Conservation (phyloP, 2,113 vertebrate genomes). For the Callipepla californica region DNA sequence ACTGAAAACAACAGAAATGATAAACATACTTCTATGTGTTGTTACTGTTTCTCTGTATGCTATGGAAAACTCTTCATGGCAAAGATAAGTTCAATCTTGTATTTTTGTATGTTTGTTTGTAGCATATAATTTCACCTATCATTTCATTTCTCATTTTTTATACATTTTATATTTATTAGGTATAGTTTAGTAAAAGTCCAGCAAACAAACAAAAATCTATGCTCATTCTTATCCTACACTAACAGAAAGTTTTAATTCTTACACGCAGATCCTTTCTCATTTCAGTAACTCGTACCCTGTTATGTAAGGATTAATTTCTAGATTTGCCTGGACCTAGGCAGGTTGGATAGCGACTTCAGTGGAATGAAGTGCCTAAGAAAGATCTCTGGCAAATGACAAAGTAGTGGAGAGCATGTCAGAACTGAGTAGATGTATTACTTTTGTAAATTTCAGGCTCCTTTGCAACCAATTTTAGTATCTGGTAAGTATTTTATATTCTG, state of each 20-base stretch:
- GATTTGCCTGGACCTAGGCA: neutral
- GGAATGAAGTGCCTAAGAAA: neutral
- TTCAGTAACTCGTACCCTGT: neutral
- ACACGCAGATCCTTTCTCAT: neutral
- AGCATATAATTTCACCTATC: neutral
- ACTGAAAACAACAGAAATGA: neutral
- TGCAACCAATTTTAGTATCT: neutral
- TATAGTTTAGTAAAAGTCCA: neutral
- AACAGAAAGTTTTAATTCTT: neutral
- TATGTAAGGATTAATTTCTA: neutral
- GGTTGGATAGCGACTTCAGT: neutral
- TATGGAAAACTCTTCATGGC: neutral
- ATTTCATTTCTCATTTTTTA: neutral
- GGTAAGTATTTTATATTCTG: neutral
- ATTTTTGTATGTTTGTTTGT: neutral
- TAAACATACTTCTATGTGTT: neutral
- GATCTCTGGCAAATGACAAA: neutral
- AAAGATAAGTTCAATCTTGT: rapidly evolving
- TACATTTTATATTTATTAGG: neutral
- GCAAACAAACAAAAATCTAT: neutral
- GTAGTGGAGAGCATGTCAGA: neutral
- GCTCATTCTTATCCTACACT: neutral
- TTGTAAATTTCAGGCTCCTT: neutral
- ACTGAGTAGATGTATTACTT: neutral
- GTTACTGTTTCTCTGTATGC: neutral